Percentiles rank a stretch among this genome's conserved stretches.
Conservation (phyloP, 2,888 invertebrate genomes). For the Myopa tessellatipennis region DNA sequence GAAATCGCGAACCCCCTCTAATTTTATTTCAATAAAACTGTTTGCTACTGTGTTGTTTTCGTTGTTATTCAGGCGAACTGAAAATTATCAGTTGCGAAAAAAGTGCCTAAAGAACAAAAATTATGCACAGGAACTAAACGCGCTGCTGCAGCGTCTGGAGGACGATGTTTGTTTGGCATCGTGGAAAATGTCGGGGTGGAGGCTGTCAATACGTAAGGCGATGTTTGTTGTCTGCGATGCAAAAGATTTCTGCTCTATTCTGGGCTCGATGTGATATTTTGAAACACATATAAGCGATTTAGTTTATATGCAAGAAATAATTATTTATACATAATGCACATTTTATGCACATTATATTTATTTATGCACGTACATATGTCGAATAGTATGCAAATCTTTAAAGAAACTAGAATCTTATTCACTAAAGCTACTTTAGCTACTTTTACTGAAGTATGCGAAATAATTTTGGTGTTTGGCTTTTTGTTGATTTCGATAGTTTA, state of each 20-base stretch:
- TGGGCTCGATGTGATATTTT: too few species aligned
- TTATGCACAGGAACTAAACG: neutral
- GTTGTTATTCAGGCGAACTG: neutral
- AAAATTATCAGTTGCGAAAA: neutral
- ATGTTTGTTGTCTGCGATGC: neutral
- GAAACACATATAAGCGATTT: too few species aligned
- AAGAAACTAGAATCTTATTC: too few species aligned
- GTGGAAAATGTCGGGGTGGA: neutral
- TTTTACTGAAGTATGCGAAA: too few species aligned
- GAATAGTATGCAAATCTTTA: too few species aligned
- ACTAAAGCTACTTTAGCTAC: too few species aligned
- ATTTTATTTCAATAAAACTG: neutral
- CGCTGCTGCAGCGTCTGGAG: conserved; percentile 24
- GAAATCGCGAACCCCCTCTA: neutral
- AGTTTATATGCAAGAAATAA: too few species aligned
- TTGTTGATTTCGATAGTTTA: neutral
- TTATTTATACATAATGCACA: too few species aligned
- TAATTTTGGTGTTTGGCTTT: neutral
- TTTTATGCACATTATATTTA: too few species aligned
- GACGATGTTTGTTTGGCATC: neutral
- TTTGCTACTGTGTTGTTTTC: neutral
- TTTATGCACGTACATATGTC: too few species aligned
- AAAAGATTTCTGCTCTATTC: too few species aligned
- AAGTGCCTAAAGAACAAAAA: neutral
- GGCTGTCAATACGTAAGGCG: neutral